Percentiles rank a stretch among this genome's conserved stretches.
Conservation (phyloP, 2,888 invertebrate genomes). For the Augiades crinisus region DNA sequence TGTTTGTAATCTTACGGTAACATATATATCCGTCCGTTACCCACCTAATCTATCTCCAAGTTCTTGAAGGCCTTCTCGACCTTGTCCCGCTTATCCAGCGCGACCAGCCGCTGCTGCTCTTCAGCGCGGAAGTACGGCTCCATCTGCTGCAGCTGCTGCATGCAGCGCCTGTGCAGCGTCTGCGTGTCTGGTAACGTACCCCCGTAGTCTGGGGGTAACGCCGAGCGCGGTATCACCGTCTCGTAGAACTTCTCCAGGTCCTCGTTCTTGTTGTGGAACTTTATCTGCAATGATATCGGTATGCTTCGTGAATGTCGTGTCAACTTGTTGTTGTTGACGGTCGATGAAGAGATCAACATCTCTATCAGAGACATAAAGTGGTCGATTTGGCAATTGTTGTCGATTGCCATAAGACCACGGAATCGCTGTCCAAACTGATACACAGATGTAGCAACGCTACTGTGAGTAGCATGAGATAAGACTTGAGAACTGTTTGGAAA, state of each 20-base stretch:
- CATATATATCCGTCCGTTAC: neutral
- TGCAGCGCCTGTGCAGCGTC: slow-evolving; percentile 65
- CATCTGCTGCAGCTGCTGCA: slow-evolving; percentile 54
- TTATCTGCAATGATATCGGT: slow-evolving; percentile 76
- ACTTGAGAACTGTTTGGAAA: too few species aligned
- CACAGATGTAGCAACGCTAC: too few species aligned
- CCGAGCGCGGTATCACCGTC: slow-evolving; percentile 77
- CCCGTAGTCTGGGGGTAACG: slow-evolving; percentile 83
- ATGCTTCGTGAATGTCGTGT: neutral
- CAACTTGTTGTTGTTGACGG: too few species aligned
- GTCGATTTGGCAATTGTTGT: too few species aligned
- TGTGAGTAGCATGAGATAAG: too few species aligned
- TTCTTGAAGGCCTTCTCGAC: slow-evolving; percentile 87
- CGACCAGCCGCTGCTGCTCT: slow-evolving; percentile 63
- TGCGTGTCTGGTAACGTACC: slow-evolving; percentile 79
- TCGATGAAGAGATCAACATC: too few species aligned
- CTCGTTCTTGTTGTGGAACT: slow-evolving; percentile 80
- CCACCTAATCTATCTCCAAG: slow-evolving; percentile 83
- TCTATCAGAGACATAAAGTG: too few species aligned
- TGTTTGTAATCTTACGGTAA: too few species aligned
- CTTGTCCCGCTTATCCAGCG: slow-evolving; percentile 64
- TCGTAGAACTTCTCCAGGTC: slow-evolving; percentile 80
- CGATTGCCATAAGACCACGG: too few species aligned
- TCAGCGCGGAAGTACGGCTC: slow-evolving; percentile 67
- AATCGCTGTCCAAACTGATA: too few species aligned